Evolutionary conservation across 1,140 invertebrate species (phyloP).

Genomic region (Drosophila tristis): DNA sequence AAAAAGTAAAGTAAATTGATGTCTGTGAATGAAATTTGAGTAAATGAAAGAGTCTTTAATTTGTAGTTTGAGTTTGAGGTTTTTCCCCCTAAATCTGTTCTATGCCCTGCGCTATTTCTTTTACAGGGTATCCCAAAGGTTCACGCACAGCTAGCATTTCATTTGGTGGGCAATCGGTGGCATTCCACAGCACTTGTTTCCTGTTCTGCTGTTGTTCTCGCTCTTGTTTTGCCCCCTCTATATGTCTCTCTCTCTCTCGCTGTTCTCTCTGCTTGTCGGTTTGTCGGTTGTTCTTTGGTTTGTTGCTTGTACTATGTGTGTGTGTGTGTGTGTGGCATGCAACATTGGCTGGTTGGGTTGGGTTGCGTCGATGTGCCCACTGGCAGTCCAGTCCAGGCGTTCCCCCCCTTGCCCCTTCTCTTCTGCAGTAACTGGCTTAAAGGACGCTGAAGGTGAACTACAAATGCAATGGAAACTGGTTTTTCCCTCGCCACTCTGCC

Average conservation of each 20-base stretch:
- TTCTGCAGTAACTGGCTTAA: slow-evolving; percentile 52
- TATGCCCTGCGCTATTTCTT: not conserved
- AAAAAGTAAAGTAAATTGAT: too few relatives aligned
- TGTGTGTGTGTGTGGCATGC: slow-evolving; percentile 55
- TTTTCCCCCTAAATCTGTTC: too few relatives aligned
- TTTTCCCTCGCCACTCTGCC: slow-evolving; percentile 13
- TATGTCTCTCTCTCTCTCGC: not conserved
- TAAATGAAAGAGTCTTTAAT: too few relatives aligned
- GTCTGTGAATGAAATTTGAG: too few relatives aligned
- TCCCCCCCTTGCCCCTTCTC: not conserved
- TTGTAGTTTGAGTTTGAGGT: too few relatives aligned
- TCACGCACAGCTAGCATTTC: slow-evolving; percentile 37
- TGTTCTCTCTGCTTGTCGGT: slow-evolving; percentile 34
- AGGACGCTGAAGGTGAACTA: slow-evolving; percentile 83
- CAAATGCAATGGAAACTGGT: slow-evolving; percentile 53
- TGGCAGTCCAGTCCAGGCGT: slow-evolving; percentile 1
- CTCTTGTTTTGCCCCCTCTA: slow-evolving; percentile 8
- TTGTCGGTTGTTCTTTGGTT: slow-evolving; percentile 58
- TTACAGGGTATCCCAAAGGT: slow-evolving; percentile 29
- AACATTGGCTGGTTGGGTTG: slow-evolving; percentile 39
- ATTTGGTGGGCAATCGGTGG: slow-evolving; percentile 25
- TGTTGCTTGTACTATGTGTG: slow-evolving; percentile 27
- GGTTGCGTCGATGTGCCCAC: slow-evolving; percentile 24
- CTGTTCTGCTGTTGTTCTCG: slow-evolving; percentile 37
- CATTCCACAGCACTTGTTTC: slow-evolving; percentile 47